Evolutionary conservation across 2,888 invertebrate genomes (phyloP).

Genomic region (Phengaris arion): DNA sequence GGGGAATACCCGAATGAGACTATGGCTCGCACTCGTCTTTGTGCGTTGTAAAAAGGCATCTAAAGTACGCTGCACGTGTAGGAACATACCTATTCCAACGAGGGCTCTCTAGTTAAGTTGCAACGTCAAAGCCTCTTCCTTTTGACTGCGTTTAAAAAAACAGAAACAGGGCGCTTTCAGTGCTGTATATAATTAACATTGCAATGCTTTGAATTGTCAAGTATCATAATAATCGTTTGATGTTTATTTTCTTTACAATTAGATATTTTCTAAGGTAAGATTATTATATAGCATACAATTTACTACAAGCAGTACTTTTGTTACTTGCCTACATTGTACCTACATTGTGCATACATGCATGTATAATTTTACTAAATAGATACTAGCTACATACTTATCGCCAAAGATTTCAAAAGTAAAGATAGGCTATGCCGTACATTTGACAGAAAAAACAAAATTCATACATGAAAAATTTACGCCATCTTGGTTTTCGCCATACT

Average conservation of each 20-base stretch:
- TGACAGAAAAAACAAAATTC: too few species aligned
- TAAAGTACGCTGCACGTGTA: constrained; percentile 48
- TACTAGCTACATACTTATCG: too few species aligned
- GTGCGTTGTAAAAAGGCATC: constrained; percentile 44
- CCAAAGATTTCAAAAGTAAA: too few species aligned
- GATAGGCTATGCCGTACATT: too few species aligned
- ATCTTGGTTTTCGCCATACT: too few species aligned
- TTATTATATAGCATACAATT: constrained; percentile 30
- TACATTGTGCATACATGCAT: too few species aligned
- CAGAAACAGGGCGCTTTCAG: constrained; percentile 46
- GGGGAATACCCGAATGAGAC: constrained; percentile 27
- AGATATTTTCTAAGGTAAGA: constrained; percentile 38
- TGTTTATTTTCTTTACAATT: constrained; percentile 46
- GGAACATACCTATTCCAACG: constrained; percentile 49
- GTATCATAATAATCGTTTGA: constrained; percentile 58
- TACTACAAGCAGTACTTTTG: too few species aligned
- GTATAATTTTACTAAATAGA: too few species aligned
- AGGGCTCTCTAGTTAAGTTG: constrained; percentile 59
- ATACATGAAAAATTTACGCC: too few species aligned
- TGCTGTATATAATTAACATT: constrained; percentile 68
- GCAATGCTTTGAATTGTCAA: constrained; percentile 63
- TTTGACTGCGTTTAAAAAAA: constrained; percentile 65
- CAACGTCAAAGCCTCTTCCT: constrained; percentile 74
- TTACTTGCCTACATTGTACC: too few species aligned
- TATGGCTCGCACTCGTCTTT: constrained; percentile 30